Evolutionary conservation across 2,888 invertebrate species (phyloP), one percentile per base, ranked within the genome.

Genomic region (Apotomis betuletana): DNA sequence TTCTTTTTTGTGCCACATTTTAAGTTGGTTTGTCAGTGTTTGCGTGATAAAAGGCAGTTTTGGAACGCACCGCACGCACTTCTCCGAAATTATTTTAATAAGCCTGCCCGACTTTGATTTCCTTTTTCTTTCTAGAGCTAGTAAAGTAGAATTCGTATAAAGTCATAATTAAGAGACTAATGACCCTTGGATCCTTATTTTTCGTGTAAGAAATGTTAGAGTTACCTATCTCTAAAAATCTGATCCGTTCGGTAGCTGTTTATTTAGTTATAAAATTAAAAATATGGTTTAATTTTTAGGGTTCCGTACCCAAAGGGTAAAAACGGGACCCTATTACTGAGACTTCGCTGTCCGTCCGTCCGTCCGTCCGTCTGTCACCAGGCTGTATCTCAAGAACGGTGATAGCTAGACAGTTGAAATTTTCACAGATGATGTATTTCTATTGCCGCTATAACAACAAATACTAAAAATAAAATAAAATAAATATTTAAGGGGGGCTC

Each of bases 31-130:
- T 76, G 77, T 78, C 77, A 76, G 70, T 77, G 79, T 76, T 89
- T 78, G 92, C 92, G 92, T 92, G 92, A 81, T 78, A 78, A 77
- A 71, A 76, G 79, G 89, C 86, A 87, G 87, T 92, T 88, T 87
- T 77, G 80, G 80, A 83, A 86, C 86, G 83, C 85, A 84, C 77
- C 87, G 85, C 92, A 92, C 92, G 92, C 92, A 92, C 90, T 87
- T 79, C 79, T 86, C 85, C 85, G 82, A 91, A 92, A 92, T 91
- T 88, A 91, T 92, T 92, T 91, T 92, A 91, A 90, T 91, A 91
- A 91, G 90, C 87, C 88, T 89, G 90, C 87, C 87, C 88, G 89
- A 86, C 86, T 85, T 88, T 72, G 72, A 87, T 87, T 91, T 89
- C 87, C 88, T 88, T 81, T 81, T 76, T 74, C 68, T 70, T 74